phyloP scores from a whole-genome alignment of 2,113 vertebrate genomes.

The Donacobius atricapilla region DNA sequence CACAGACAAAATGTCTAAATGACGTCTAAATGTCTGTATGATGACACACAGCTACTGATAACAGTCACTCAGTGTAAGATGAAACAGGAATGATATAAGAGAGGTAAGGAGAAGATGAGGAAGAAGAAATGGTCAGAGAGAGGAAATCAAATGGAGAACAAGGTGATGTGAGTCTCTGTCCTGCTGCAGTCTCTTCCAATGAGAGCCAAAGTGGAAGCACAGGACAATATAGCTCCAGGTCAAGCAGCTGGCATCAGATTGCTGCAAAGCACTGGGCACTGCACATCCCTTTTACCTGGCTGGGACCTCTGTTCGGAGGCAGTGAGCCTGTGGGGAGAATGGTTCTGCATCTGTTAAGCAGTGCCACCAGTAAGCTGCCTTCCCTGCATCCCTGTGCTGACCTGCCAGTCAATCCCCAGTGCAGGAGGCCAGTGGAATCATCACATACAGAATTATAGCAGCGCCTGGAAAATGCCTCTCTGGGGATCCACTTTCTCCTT shows the following conservation, averaged over 20 bases:
- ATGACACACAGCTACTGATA: neutral
- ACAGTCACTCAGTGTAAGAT: neutral
- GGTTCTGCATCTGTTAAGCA: neutral
- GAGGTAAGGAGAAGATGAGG: neutral
- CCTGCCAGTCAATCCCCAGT: accelerated
- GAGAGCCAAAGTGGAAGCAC: neutral
- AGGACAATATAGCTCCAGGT: neutral
- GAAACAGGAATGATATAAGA: neutral
- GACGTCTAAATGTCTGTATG: neutral
- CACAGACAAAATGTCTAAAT: neutral
- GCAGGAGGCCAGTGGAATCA: neutral
- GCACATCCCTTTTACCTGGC: neutral
- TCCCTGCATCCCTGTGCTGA: neutral
- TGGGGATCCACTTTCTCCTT: neutral
- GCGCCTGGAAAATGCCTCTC: neutral
- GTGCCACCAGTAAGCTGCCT: neutral
- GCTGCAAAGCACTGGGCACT: neutral
- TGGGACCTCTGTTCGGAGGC: neutral
- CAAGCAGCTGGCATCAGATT: neutral
- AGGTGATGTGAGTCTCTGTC: neutral
- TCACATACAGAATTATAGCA: neutral
- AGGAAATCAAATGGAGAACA: neutral
- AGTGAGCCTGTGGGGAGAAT: neutral
- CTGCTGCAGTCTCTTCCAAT: neutral
- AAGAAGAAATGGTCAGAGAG: neutral